phyloP scores from a whole-genome alignment of 1,140 invertebrate species.

The Zeugodacus cucurbitae region DNA sequence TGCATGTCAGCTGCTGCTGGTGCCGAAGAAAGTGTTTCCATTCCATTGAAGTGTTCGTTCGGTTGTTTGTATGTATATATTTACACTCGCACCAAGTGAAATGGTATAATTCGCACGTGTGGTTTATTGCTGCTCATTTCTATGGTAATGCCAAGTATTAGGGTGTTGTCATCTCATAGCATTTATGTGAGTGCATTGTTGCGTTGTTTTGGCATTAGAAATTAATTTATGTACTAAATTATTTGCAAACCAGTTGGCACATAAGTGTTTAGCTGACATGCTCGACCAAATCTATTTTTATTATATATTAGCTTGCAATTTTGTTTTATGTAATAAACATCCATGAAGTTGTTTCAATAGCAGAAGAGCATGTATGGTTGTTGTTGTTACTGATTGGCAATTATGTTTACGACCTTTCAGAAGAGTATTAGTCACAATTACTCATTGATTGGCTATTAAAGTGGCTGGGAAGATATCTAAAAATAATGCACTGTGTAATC shows the following conservation, averaged over 20 bases:
- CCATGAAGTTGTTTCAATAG: too few relatives aligned
- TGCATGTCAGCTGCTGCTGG: neutral
- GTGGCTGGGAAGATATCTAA: too few relatives aligned
- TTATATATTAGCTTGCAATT: neutral
- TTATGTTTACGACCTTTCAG: too few relatives aligned
- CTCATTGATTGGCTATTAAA: too few relatives aligned
- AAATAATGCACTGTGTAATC: too few relatives aligned
- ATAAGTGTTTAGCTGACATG: neutral
- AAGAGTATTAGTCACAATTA: too few relatives aligned
- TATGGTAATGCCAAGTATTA: neutral
- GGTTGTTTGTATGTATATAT: neutral
- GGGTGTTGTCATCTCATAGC: neutral
- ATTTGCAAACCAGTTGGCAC: neutral
- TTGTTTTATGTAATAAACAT: neutral
- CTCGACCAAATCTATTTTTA: neutral
- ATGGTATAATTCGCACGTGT: constrained; percentile 21
- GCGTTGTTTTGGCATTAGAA: neutral
- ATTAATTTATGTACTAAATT: constrained; percentile 6
- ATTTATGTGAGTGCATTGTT: neutral
- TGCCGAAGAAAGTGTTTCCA: neutral
- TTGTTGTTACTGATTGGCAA: too few relatives aligned
- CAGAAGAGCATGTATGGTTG: too few relatives aligned
- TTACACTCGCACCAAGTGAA: neutral
- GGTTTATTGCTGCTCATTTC: constrained; percentile 28
- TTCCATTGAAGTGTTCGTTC: neutral